Base-by-base conservation (phyloP, 2,113 vertebrate genomes). In the Scophthalmus maximus region DNA sequence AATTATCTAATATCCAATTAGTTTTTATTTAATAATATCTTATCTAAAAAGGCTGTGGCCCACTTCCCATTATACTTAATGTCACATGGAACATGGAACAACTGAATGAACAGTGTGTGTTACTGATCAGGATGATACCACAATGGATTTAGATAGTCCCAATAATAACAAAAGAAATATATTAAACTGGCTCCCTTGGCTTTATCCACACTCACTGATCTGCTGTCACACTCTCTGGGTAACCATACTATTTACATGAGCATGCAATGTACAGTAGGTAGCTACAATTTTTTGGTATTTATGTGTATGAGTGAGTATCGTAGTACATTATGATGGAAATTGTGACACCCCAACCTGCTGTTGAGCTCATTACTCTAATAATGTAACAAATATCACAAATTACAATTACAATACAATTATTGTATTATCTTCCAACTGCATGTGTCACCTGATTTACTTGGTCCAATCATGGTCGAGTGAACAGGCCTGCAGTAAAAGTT, bases 1-100 rank as follows among this genome's bases (percentile, higher is more conserved):
- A 4, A 38, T 84, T 79, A 11, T 62, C 18, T 38, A 26, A 63
- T 8, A 61, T n/a, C n/a, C n/a, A n/a, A n/a, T 68, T 26, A 63
- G 18, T 50, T 70, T 74, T 59, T 17, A 14, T 62, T 22, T 46
- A 53, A 57, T 65, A 2, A 18, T 42, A 62, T 58, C 60, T 65
- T 22, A 32, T 46, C n/a, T 7, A 52, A 10, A 44, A 36, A 36
- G n/a, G 23, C 15, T 23, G 3, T 4, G 6, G 6, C 7, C 8
- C 4, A 26, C 3, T 38, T 66, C 32, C 57, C 26, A 36, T 40
- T 30, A 18, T 17, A 42, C 40, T 5, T 42, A 46, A 44, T 27
- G 32, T 44, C 32, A 47, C 49, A 17, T 12, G 9, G 18, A 72
- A 46, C 30, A 52, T 20, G 32, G n/a, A 4, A 34, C 8, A 38